phyloP scores from a whole-genome alignment of 1,140 invertebrate genomes.

The Apis dorsata region DNA sequence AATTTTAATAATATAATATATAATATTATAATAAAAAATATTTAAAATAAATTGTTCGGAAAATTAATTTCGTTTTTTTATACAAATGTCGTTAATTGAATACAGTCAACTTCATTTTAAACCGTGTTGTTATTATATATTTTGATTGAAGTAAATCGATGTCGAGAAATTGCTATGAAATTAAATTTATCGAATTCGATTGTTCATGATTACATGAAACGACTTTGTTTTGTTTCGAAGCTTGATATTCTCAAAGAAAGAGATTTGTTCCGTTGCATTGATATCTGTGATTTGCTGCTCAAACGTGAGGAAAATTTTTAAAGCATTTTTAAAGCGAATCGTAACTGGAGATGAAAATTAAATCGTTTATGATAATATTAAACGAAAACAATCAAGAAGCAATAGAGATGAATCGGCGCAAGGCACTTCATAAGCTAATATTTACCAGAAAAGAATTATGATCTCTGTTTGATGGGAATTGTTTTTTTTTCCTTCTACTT shows the following conservation, averaged over 20 bases:
- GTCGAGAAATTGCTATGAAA: too few species aligned
- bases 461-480: neutral
- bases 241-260: neutral
- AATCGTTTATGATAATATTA: too few species aligned
- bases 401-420: too few species aligned
- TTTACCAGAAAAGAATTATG: neutral
- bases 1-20: too few species aligned
- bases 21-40: too few species aligned
- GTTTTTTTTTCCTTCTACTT: too few species aligned
- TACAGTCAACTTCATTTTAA: too few species aligned
- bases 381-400: too few species aligned
- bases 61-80: too few species aligned
- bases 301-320: neutral
- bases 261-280: neutral
- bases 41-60: too few species aligned
- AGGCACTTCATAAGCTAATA: neutral
- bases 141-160: neutral
- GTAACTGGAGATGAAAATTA: neutral
- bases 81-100: too few species aligned
- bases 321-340: constrained; percentile 14
- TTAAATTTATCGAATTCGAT: neutral
- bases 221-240: neutral
- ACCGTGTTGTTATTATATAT: too few species aligned
- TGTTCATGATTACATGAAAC: neutral
- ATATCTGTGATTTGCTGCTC: neutral